phyloP scores from a whole-genome alignment of 2,113 vertebrate genomes.

The Anoura caudifer region DNA sequence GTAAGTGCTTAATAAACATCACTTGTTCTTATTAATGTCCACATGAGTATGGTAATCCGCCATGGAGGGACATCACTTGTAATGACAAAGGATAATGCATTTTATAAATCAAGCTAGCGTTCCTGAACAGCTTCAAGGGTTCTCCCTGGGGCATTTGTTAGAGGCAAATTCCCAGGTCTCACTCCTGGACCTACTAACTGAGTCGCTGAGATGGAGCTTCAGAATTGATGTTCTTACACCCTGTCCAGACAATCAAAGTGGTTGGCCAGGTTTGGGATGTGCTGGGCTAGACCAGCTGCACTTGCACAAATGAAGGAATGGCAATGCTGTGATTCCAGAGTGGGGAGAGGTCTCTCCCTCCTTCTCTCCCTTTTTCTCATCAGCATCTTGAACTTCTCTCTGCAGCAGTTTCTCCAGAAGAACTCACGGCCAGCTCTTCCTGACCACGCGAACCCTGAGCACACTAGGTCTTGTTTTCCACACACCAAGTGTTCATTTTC shows the following conservation, averaged over 20 bases:
- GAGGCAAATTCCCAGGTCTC: background rate
- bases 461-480: background rate
- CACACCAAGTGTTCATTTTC: background rate
- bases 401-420: background rate
- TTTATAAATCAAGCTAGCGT: background rate
- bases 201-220: background rate
- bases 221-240: background rate
- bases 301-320: background rate
- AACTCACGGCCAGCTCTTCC: background rate
- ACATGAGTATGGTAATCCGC: background rate
- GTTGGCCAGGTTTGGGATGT: background rate
- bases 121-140: background rate
- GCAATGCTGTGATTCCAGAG: background rate
- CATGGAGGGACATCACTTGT: background rate
- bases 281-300: background rate
- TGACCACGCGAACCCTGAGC: rapidly evolving
- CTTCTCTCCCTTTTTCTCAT: too few relatives aligned
- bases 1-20: background rate
- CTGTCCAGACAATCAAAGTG: background rate
- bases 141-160: background rate
- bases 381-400: background rate
- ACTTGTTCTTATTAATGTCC: background rate
- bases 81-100: background rate
- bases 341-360: background rate
- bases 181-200: background rate